Base-by-base conservation (phyloP, 1,140 invertebrate genomes). In the Meloidogyne chitwoodi region DNA sequence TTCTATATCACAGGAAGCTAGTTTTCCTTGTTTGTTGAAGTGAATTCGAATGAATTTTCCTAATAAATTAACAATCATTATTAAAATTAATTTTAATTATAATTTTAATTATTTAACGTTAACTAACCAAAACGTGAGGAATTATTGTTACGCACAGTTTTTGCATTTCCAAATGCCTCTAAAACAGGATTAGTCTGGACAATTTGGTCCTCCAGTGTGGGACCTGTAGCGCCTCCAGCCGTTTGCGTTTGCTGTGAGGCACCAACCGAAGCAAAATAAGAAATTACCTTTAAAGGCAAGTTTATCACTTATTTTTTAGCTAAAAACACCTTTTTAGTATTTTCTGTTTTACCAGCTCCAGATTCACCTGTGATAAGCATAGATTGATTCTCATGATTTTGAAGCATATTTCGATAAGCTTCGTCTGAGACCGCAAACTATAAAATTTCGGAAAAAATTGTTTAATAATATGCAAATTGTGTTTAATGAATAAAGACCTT, bases 1-100 rank as follows among this genome's bases (percentile, higher is more conserved):
- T 90, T 99, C 97, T 91, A 99, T 99, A 91, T 99, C 97, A 91
- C 96, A 96, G 92, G 96, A 96, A 89, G 97, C 96, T 90, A 99
- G 91, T 92, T 98, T 98, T 90, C 96, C 97, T 90, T 93, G 93
- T 79, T 94, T 94, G 86, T 95, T 95, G 91, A 99, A 99, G 90
- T 99, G 97, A 89, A 99, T 99, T 93, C 97, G 94, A 91, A 99
- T 76, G 62, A 75, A 68, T 98, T 92, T 98, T 98, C 93, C 98
- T 90, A 38, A 8, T 38, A 38, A 38, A 8, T 38, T 31, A 31
- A 68, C 66, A 29, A 27, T 95, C 10, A 34, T 66, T 19, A 24
- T 29, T 16, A 29, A 11, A 27, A 6, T 27, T 8, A 27, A 27
- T 16, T 66, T 66, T 24, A 27, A 22, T 10, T 14, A 24, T 31